phyloP scores from a whole-genome alignment of 2,113 vertebrate genomes.

The Thryonomys swinderianus region DNA sequence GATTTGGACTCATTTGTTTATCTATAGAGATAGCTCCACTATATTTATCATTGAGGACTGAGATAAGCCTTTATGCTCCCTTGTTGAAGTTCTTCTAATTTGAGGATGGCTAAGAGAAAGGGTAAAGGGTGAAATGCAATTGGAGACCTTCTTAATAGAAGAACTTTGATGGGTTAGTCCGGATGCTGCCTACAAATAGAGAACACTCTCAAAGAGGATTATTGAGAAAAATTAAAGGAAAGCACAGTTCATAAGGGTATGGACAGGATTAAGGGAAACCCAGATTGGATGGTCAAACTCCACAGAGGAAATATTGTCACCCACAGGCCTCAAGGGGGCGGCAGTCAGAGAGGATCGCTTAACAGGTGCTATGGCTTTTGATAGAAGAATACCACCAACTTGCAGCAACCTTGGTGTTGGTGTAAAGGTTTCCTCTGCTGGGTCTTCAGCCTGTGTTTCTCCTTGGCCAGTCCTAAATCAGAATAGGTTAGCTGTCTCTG shows the following conservation, averaged over 20 bases:
- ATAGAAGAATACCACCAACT: not conserved
- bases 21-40: not conserved
- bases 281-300: not conserved
- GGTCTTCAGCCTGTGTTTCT: not conserved
- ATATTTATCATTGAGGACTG: not conserved
- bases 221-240: not conserved
- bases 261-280: not conserved
- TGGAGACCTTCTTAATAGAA: not conserved
- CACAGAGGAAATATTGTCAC: not conserved
- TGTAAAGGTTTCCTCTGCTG: not conserved
- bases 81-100: not conserved
- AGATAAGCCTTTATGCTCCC: not conserved
- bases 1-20: not conserved
- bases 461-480: not conserved
- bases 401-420: not conserved
- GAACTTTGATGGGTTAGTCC: not conserved
- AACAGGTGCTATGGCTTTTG: not conserved
- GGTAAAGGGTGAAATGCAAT: not conserved
- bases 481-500: not conserved
- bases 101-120: not conserved
- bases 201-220: not conserved
- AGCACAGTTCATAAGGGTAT: not conserved
- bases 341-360: not conserved
- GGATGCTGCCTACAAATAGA: not conserved
- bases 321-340: not conserved